phyloP scores from a whole-genome alignment of 2,797 vertebrate species.

The Lacerta bilineata region DNA sequence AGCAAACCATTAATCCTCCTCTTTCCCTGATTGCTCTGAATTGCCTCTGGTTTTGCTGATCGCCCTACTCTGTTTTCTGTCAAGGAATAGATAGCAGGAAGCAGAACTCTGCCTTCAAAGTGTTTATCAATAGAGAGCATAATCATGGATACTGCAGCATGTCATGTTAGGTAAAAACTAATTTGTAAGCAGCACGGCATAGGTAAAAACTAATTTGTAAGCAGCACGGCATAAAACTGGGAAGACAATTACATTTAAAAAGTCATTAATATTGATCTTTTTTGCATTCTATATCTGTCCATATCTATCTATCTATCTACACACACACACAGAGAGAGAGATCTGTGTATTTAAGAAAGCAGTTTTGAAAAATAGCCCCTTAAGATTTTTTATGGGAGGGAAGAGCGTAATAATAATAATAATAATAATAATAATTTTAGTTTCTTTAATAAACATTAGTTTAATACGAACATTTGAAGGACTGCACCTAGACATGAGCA shows the following conservation, averaged over 20 bases:
- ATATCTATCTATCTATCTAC: neutral
- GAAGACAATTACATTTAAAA: constrained; percentile 72
- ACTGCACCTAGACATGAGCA: neutral
- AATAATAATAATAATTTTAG: neutral
- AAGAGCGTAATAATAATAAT: no score
- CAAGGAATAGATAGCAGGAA: constrained; percentile 48
- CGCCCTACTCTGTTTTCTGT: constrained; percentile 40
- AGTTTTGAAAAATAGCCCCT: constrained; percentile 11
- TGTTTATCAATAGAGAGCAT: constrained; percentile 62
- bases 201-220: constrained; percentile 75
- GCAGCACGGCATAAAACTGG: constrained; percentile 40
- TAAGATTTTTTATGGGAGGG: neutral
- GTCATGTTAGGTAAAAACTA: constrained; percentile 71
- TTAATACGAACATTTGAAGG: neutral
- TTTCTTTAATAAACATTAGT: neutral
- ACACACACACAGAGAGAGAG: neutral
- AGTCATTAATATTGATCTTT: constrained; percentile 73
- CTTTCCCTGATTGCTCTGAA: constrained; percentile 42
- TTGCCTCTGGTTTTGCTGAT: constrained; percentile 46
- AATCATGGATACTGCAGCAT: constrained; percentile 64
- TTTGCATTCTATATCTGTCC: neutral
- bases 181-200: constrained; percentile 62
- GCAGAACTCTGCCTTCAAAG: constrained; percentile 53
- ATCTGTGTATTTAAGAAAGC: neutral
- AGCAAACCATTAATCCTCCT: constrained; percentile 28